Evolutionary conservation across 1,140 invertebrate genomes (phyloP).

Genomic region (Tetramorium simillimum): DNA sequence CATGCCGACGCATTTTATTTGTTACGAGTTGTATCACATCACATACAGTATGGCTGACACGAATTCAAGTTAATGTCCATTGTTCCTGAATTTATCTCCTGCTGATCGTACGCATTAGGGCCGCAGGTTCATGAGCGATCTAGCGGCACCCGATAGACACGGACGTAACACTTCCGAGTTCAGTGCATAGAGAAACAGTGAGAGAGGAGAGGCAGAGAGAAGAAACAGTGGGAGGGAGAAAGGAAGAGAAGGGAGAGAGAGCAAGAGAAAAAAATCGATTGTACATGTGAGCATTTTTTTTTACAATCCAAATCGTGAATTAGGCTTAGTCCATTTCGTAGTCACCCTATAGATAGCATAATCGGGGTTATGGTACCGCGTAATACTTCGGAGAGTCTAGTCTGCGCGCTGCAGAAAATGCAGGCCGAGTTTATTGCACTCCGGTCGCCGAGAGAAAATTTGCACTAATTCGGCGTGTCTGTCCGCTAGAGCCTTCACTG

Average conservation of each 20-base stretch:
- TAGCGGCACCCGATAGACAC: conserved; percentile 52
- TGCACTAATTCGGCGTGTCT: conserved; percentile 51
- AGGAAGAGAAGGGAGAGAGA: background rate
- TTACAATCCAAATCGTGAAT: background rate
- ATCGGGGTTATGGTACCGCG: conserved; percentile 77
- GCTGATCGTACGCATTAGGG: conserved; percentile 40
- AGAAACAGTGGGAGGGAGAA: background rate
- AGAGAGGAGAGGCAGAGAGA: background rate
- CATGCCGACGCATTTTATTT: conserved; percentile 33
- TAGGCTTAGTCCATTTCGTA: conserved; percentile 33
- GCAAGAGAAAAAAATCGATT: background rate
- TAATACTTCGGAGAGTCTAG: conserved; percentile 72
- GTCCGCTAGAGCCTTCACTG: conserved; percentile 14
- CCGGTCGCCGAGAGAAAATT: conserved; percentile 56
- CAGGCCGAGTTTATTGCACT: conserved; percentile 74
- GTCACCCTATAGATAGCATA: conserved; percentile 64
- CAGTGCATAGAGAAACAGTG: conserved; percentile 2
- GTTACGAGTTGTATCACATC: conserved; percentile 27
- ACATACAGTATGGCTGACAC: background rate
- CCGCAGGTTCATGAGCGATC: conserved; percentile 38
- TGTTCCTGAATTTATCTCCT: conserved; percentile 48
- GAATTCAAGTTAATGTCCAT: conserved; percentile 45
- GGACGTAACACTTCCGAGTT: conserved; percentile 52
- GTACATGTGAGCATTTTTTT: background rate
- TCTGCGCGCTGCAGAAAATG: conserved; percentile 68